Evolutionary conservation across 1,140 invertebrate species (phyloP), one percentile per base, ranked within the genome.

Genomic region (Drosophila tsacasi): DNA sequence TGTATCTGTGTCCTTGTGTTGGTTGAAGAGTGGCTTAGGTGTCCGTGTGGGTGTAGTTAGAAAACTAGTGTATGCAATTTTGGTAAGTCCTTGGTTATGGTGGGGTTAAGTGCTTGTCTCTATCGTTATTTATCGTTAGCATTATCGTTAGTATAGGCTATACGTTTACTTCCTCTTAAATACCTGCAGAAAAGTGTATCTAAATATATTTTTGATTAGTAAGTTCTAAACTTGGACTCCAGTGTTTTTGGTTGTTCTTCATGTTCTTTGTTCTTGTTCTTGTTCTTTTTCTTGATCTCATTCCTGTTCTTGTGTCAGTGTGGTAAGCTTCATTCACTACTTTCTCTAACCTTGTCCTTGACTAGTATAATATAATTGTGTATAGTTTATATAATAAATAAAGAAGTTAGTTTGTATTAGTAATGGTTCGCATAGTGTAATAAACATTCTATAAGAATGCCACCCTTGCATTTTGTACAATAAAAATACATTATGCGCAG

Each of bases 171-270:
- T 87, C 49, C 76, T 74, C 76, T 79, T 89, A 74, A 83, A 89
- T 87, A 87, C 81, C 86, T 85, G 85, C 86, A 91, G 86, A 90
- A 90, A 90, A 90, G 85, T 90, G 86, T 90, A 85, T 85, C 85
- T 90, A 90, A 90, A 90, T 90, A 90, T 90, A 90, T 91, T 90
- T 90, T 90, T 90, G 85, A 90, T 90, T 90, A 90, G 81, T 90
- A 91, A 90, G 85, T 90, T 90, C 85, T 90, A 90, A 90, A 90
- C 86, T 90, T 90, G 85, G 85, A 90, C 85, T 90, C 85, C 87
- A 91, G 82, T 90, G 86, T 90, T 91, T 74, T 79, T 74, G 71
- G 63, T 79, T 81, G 69, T 74, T 74, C 19, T 52, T 77, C 54
- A 79, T 66, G 62, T 82, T 82, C 15, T 57, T 57, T 62, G 79